Base-by-base conservation (phyloP, 2,888 invertebrate genomes). In the Drosophila subsilvestris region DNA sequence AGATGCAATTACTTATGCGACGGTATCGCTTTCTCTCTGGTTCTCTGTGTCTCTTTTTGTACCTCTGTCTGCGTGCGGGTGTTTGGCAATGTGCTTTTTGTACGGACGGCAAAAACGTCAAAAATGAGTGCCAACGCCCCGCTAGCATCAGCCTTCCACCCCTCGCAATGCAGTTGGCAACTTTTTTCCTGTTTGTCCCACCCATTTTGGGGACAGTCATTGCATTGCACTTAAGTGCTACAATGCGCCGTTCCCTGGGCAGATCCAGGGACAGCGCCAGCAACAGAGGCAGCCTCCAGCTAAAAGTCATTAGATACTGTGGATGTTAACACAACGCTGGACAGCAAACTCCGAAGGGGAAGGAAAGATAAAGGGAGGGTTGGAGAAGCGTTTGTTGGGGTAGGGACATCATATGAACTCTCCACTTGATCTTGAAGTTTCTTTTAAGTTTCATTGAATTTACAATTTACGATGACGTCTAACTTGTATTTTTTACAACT, bases 261-360 rank as follows among this genome's bases (percentile, higher is more conserved):
- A 68, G 50, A 59, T 62, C 25, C 25, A 37, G 70, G 49, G 71
- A 54, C 29, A 50, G 49, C 9, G 37, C 37, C 54, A 47, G 44
- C 37, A 55, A 20, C 57, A 60, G 63, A 57, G 44, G 53, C 73
- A 72, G 78, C 86, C 86, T 73, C 66, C 73, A 68, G 83, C 80
- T 42, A 76, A 84, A 88, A 88, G 76, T 86, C 86, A 88, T 84
- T 88, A 84, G 86, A 79, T 79, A 77, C 73, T 74, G 75, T 63
- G 56, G 75, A 84, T 63, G 79, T 63, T 65, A 78, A 78, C 68
- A 78, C 65, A 55, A 51, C 22, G 42, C 72, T 51, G 60, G 61
- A 63, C 65, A 53, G n/a, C 54, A 56, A 50, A 48, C 63, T 27
- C 42, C 14, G 14, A 42, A 9, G 22, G n/a, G 25, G 42, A 37